These are phyloP conservation scores for Perognathus longimembris DNA, from an alignment of 2,113 vertebrate genomes.

Conservation along the genomic window DNA sequence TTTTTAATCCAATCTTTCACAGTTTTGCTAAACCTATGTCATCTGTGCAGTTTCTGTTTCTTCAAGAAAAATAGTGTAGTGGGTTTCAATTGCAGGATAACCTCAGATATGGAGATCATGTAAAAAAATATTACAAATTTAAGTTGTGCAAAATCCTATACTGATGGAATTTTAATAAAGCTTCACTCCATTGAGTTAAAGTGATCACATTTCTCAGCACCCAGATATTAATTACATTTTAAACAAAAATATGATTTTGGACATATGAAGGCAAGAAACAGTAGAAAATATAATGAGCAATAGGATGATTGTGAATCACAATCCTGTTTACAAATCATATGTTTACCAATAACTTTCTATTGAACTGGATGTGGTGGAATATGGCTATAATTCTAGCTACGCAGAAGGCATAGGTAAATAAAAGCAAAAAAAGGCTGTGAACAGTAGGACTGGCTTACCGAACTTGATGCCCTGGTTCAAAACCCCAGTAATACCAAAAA, in stretches of 20 bases:
- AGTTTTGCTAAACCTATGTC: not conserved
- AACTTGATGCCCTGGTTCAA: no score
- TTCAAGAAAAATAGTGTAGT: not conserved
- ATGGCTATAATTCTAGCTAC: no score
- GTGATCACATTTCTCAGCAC: not conserved
- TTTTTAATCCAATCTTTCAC: not conserved
- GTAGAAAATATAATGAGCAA: not conserved
- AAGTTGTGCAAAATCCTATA: not conserved
- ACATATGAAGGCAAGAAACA: not conserved
- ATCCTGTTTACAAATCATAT: not conserved
- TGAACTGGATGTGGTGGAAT: no score
- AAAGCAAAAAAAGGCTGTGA: no score
- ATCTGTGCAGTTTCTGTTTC: not conserved
- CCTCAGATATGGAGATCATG: not conserved
- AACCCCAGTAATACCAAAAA: no score
- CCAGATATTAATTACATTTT: not conserved
- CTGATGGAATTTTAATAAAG: not conserved
- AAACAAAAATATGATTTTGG: conserved; percentile 10
- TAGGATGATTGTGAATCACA: not conserved
- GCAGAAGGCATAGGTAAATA: no score
- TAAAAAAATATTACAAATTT: not conserved
- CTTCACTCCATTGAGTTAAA: not conserved
- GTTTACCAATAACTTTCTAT: not conserved
- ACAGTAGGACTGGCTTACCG: no score
- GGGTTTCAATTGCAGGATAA: not conserved